phyloP scores from a whole-genome alignment of 2,888 invertebrate genomes.

The Patella pellucida region DNA sequence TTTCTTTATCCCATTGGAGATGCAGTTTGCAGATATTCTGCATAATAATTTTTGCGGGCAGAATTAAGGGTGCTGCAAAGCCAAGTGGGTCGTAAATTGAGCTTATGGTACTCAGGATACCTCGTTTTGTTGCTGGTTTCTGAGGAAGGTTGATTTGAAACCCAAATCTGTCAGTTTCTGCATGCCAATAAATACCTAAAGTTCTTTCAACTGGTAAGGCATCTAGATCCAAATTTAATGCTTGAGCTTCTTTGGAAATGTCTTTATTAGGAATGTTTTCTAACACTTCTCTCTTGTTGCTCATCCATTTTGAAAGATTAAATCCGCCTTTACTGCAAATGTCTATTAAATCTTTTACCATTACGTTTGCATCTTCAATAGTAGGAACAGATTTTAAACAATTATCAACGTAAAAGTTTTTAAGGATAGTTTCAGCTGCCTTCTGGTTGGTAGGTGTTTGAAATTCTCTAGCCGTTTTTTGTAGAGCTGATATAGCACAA shows the following conservation, averaged over 20 bases:
- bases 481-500: constrained; percentile 13
- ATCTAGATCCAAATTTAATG: background rate
- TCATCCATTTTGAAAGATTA: constrained; percentile 24
- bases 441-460: constrained; percentile 11
- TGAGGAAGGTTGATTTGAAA: background rate
- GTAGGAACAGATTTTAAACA: constrained; percentile 29
- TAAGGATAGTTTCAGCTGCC: constrained; percentile 13
- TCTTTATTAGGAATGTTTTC: constrained; percentile 21
- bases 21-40: constrained; percentile 10
- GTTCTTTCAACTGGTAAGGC: constrained; percentile 6
- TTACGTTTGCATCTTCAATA: constrained; percentile 6
- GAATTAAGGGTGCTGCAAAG: constrained; percentile 11
- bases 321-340: constrained; percentile 25
- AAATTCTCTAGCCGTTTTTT: constrained; percentile 6
- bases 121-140: constrained; percentile 8
- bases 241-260: background rate
- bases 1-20: constrained; percentile 19
- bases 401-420: constrained; percentile 35
- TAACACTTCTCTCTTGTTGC: constrained; percentile 26
- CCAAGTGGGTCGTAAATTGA: constrained; percentile 23
- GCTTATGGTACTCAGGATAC: constrained; percentile 11
- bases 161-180: background rate
- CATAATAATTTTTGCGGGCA: constrained; percentile 6
- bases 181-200: background rate
- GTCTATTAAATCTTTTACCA: constrained; percentile 21